Percentiles rank a stretch among this genome's conserved stretches.
Conservation (phyloP, 2,888 invertebrate species). For the Bursaphelenchus okinawaensis region DNA sequence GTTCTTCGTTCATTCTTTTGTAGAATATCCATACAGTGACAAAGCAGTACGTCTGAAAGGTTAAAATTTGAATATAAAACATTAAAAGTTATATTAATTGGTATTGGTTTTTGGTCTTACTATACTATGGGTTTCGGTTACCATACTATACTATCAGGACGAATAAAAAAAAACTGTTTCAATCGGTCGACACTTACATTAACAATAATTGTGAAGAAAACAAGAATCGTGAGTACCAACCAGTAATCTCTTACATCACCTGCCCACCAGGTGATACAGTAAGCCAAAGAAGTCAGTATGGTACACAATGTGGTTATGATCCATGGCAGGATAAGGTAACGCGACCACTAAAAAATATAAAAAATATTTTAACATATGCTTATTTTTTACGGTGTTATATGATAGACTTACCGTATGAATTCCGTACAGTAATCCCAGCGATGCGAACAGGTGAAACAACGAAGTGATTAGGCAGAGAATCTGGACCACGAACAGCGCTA, state of each 20-base stretch:
- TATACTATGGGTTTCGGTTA: no score
- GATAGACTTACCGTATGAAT: slow-evolving; percentile 43
- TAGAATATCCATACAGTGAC: slow-evolving; percentile 53
- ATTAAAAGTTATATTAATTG: not conserved
- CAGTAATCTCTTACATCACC: slow-evolving; percentile 57
- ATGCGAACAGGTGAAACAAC: slow-evolving; percentile 57
- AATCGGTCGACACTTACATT: no score
- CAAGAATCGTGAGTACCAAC: slow-evolving; percentile 55
- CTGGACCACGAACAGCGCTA: slow-evolving; percentile 57
- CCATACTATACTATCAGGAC: no score
- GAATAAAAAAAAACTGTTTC: no score
- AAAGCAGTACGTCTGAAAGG: slow-evolving; percentile 48
- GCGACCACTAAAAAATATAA: slow-evolving; percentile 42
- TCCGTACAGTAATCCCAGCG: slow-evolving; percentile 54
- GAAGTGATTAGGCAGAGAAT: slow-evolving; percentile 52
- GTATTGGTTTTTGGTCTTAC: not conserved
- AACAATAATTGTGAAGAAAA: slow-evolving; percentile 51
- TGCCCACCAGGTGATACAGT: slow-evolving; percentile 57
- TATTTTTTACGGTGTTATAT: slow-evolving; percentile 4
- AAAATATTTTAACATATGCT: not conserved
- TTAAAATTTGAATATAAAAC: not conserved
- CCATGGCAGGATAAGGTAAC: slow-evolving; percentile 56
- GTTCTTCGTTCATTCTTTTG: slow-evolving; percentile 39
- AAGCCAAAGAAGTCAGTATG: slow-evolving; percentile 51
- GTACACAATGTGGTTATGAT: slow-evolving; percentile 48